phyloP scores from a whole-genome alignment of 1,140 invertebrate genomes.

The Bathynomus jamesi region DNA sequence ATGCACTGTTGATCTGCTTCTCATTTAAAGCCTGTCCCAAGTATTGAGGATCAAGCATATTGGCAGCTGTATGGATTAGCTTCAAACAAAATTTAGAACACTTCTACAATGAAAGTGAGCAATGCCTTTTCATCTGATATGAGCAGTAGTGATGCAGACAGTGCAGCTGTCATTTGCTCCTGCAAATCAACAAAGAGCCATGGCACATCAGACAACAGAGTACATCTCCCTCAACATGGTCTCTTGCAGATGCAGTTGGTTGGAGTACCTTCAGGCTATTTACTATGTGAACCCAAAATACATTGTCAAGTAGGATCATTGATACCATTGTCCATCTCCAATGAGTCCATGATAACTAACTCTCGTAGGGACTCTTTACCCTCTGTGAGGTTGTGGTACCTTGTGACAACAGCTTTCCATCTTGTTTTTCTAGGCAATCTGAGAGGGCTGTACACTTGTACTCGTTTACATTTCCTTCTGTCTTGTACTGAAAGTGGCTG shows the following conservation, averaged over 20 bases:
- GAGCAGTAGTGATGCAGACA: neutral
- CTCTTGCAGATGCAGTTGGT: neutral
- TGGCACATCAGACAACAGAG: neutral
- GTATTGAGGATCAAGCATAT: neutral
- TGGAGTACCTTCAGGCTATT: neutral
- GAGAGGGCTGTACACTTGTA: too few relatives aligned
- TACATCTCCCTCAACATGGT: neutral
- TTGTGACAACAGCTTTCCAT: neutral
- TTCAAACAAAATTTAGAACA: neutral
- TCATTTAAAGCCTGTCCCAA: neutral
- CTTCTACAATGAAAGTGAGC: neutral
- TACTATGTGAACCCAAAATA: neutral
- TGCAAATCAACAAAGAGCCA: neutral
- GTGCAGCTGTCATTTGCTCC: neutral
- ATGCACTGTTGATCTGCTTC: neutral
- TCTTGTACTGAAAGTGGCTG: too few relatives aligned
- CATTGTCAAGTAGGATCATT: neutral
- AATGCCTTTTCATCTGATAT: neutral
- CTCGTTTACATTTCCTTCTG: too few relatives aligned
- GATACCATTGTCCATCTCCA: neutral
- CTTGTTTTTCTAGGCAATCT: neutral
- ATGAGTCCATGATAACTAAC: neutral
- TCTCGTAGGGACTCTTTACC: neutral
- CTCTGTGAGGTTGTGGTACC: neutral
- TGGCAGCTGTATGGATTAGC: neutral